Percentiles rank a stretch among this genome's conserved stretches.
phyloP scores from a whole-genome alignment of 2,797 vertebrate species.

The Mormyrops boulengeri region DNA sequence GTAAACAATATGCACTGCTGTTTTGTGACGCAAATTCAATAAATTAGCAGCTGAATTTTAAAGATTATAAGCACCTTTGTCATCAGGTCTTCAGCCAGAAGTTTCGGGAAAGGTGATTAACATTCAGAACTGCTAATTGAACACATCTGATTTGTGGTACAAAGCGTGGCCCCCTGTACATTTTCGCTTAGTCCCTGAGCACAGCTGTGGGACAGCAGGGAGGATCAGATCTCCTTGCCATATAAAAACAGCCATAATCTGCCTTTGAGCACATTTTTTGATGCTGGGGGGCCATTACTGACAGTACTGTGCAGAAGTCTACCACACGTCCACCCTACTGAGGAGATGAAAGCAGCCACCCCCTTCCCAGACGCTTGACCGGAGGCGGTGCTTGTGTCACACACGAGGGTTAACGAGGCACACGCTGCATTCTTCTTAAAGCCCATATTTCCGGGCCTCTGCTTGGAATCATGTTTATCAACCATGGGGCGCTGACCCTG shows the following conservation, averaged over 20 bases:
- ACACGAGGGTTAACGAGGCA: neutral
- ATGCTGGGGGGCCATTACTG: neutral
- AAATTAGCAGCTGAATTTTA: neutral
- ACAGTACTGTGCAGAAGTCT: neutral
- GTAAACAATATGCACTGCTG: neutral
- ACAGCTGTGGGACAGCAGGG: neutral
- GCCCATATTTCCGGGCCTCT: neutral
- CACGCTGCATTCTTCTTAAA: neutral
- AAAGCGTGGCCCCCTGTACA: neutral
- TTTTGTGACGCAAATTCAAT: neutral
- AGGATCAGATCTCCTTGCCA: constrained; percentile 9
- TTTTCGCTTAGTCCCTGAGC: neutral
- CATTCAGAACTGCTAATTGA: neutral
- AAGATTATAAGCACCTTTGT: neutral
- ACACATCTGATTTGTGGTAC: neutral
- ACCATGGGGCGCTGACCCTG: neutral
- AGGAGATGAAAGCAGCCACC: neutral
- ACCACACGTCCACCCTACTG: neutral
- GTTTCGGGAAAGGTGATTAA: neutral
- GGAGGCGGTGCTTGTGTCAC: neutral
- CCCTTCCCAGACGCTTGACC: neutral
- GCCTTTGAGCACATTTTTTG: neutral
- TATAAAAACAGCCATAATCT: neutral
- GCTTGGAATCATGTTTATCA: neutral
- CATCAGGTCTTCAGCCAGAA: neutral